Conservation (phyloP, 2,888 invertebrate species). For the Ectemnius cavifrons region DNA sequence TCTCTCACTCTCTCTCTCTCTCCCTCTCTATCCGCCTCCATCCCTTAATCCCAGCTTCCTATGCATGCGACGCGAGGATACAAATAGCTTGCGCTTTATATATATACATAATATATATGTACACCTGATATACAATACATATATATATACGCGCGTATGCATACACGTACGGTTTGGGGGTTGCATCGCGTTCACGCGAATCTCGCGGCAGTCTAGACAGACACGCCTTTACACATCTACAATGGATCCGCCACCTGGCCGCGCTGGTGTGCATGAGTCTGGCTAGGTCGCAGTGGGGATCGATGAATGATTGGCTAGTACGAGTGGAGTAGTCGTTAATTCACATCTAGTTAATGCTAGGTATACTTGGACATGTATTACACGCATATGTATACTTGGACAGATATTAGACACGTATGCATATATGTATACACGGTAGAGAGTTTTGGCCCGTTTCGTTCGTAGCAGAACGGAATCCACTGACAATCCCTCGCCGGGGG, state of each 20-base stretch:
- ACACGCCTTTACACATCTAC: slow-evolving; percentile 31
- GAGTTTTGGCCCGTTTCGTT: slow-evolving; percentile 16
- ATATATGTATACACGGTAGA: slow-evolving; percentile 39
- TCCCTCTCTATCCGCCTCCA: neutral
- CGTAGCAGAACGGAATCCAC: slow-evolving; percentile 39
- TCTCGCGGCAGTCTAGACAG: slow-evolving; percentile 8
- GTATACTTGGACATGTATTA: slow-evolving; percentile 5
- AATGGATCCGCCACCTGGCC: neutral
- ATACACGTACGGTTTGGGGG: slow-evolving; percentile 11
- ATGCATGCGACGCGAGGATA: neutral
- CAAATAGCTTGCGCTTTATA: neutral
- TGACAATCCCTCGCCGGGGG: slow-evolving; percentile 11
- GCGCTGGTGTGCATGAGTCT: neutral
- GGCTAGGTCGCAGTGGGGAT: neutral
- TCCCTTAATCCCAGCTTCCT: neutral
- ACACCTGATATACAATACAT: slow-evolving; percentile 41
- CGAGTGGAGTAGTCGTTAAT: slow-evolving; percentile 8
- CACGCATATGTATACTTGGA: slow-evolving; percentile 17
- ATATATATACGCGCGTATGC: slow-evolving; percentile 20
- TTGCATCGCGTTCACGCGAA: neutral
- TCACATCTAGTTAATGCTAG: slow-evolving; percentile 27
- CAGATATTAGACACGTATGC: slow-evolving; percentile 25
- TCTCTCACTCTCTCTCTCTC: neutral
- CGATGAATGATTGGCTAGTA: slow-evolving; percentile 21
- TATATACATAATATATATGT: slow-evolving; percentile 22